Conservation (phyloP, 2,888 invertebrate genomes). For the Uloborus plumipes region DNA sequence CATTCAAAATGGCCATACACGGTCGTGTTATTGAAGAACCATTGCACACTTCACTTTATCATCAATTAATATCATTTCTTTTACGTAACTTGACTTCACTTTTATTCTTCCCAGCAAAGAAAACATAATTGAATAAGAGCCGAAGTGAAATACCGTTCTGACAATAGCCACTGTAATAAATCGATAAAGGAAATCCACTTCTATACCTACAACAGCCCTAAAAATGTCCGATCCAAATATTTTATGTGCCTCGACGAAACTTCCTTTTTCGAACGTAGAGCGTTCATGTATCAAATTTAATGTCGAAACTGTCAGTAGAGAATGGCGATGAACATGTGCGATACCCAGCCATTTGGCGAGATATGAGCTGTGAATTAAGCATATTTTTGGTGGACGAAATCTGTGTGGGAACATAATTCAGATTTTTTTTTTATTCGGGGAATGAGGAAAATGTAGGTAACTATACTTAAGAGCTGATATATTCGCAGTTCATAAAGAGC, state of each 20-base stretch:
- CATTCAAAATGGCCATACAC: too few species aligned
- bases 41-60: too few species aligned
- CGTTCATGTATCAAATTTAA: slow-evolving; percentile 51
- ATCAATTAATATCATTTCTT: too few species aligned
- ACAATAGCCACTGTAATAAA: slow-evolving; percentile 47
- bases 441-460: too few species aligned
- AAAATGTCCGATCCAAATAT: slow-evolving; percentile 58
- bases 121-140: background rate
- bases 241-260: slow-evolving; percentile 50
- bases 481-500: too few species aligned
- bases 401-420: too few species aligned
- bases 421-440: too few species aligned
- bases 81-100: too few species aligned
- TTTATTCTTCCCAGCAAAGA: too few species aligned
- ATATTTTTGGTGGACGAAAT: too few species aligned
- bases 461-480: too few species aligned
- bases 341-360: slow-evolving; percentile 35
- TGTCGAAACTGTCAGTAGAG: slow-evolving; percentile 48
- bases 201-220: slow-evolving; percentile 49
- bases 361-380: slow-evolving; percentile 9
- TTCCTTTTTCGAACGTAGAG: slow-evolving; percentile 21
- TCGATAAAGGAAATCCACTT: slow-evolving; percentile 53
- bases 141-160: slow-evolving; percentile 10
- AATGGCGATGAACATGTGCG: slow-evolving; percentile 9
- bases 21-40: too few species aligned